These are phyloP conservation scores for Dissostichus mawsoni DNA, from an alignment of 2,113 vertebrate genomes.

Conservation along the genomic window DNA sequence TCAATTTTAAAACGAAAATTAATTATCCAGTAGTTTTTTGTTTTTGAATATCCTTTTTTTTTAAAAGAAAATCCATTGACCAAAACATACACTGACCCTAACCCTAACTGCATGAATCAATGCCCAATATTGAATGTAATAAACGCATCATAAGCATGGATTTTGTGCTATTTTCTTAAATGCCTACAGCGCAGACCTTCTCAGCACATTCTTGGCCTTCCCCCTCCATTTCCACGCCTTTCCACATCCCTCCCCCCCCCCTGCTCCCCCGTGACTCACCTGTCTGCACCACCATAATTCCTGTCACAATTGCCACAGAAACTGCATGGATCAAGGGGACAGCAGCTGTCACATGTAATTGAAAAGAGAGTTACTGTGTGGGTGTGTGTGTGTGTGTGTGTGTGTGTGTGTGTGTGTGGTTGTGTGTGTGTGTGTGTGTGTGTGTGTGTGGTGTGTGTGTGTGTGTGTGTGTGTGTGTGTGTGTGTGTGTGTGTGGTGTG, in stretches of 20 bases:
- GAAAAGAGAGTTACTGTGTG: slow-evolving; percentile 80
- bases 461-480: slow-evolving; percentile 24
- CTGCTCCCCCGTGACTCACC: slow-evolving; percentile 62
- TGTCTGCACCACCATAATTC: slow-evolving; percentile 76
- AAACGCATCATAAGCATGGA: too few species aligned
- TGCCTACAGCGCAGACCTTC: neutral
- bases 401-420: slow-evolving; percentile 16
- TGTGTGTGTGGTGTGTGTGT: slow-evolving; percentile 30
- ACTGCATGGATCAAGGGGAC: slow-evolving; percentile 79
- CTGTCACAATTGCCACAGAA: slow-evolving; percentile 70
- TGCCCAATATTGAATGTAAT: neutral
- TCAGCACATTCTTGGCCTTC: slow-evolving; percentile 18
- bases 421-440: slow-evolving; percentile 36
- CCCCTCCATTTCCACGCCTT: slow-evolving; percentile 41
- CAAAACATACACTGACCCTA: neutral
- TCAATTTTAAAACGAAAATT: too few species aligned
- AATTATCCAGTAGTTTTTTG: too few species aligned
- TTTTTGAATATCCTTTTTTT: too few species aligned
- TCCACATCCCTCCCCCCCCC: slow-evolving; percentile 25
- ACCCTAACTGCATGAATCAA: slow-evolving; percentile 9
- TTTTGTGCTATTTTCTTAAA: neutral
- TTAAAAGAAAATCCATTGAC: too few species aligned
- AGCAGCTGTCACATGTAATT: slow-evolving; percentile 83
- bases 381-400: slow-evolving; percentile 47
- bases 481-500: slow-evolving; percentile 42